A percentile compares a stretch with the other conserved stretches of the same genome.
These are phyloP conservation scores for Pituophis catenifer DNA, from an alignment of 2,113 vertebrate genomes.

Conservation along the genomic window DNA sequence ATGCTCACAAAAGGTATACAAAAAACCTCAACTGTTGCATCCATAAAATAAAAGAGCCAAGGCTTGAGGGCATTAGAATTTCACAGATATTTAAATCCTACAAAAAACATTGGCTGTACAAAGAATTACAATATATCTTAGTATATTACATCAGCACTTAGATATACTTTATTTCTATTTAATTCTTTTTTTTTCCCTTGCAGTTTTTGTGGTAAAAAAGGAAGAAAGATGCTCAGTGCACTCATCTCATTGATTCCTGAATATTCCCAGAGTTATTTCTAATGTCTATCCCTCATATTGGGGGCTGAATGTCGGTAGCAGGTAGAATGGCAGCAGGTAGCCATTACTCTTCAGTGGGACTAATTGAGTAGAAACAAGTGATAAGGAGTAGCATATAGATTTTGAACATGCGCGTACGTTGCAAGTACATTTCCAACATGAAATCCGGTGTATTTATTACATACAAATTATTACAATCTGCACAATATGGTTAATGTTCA, in stretches of 20 bases:
- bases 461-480: background rate
- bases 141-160: background rate
- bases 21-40: background rate
- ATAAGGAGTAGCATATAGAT: background rate
- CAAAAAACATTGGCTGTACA: background rate
- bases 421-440: background rate
- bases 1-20: background rate
- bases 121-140: background rate
- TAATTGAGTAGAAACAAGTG: background rate
- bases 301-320: background rate
- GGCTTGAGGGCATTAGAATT: background rate
- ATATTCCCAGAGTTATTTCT: background rate
- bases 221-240: background rate
- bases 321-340: background rate
- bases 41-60: background rate
- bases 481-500: background rate
- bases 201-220: background rate
- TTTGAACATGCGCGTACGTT: background rate
- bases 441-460: background rate
- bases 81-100: background rate
- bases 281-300: background rate
- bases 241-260: background rate
- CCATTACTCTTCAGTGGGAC: background rate
- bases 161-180: background rate
- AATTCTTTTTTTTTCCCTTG: background rate